A percentile compares a stretch with the other conserved stretches of the same genome.
These are phyloP conservation scores for Diachasma alloeum DNA, from an alignment of 1,140 invertebrate genomes.

Conservation along the genomic window DNA sequence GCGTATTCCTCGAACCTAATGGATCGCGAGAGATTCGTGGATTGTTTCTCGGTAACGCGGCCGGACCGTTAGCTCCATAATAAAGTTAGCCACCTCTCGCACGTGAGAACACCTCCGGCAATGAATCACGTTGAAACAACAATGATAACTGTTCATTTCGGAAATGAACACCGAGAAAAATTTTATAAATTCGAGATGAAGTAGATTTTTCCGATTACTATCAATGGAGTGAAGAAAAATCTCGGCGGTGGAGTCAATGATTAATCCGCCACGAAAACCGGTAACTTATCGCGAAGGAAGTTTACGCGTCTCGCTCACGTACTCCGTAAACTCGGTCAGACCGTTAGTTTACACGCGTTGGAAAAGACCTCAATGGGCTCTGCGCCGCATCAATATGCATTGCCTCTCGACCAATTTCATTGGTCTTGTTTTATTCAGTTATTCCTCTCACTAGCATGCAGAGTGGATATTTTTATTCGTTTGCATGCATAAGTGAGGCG, in stretches of 20 bases:
- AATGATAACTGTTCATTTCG: not conserved
- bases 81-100: not conserved
- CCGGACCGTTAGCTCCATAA: slow-evolving; percentile 49
- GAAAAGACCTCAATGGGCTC: slow-evolving; percentile 53
- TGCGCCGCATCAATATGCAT: slow-evolving; percentile 40
- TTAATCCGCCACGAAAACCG: not conserved
- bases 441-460: slow-evolving; percentile 12
- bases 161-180: not conserved
- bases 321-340: slow-evolving; percentile 52
- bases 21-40: slow-evolving; percentile 5
- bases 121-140: not conserved
- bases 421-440: not conserved
- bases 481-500: too few species aligned
- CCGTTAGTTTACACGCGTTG: slow-evolving; percentile 52
- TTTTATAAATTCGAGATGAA: too few species aligned
- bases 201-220: not conserved
- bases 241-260: not conserved
- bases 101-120: not conserved
- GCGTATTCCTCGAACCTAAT: slow-evolving; percentile 36
- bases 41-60: slow-evolving; percentile 44
- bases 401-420: not conserved
- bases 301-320: slow-evolving; percentile 16
- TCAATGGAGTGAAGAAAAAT: not conserved
- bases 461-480: too few species aligned
- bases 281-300: slow-evolving; percentile 22